Base-by-base conservation (phyloP, 2,113 vertebrate genomes). In the Prionailurus bengalensis region DNA sequence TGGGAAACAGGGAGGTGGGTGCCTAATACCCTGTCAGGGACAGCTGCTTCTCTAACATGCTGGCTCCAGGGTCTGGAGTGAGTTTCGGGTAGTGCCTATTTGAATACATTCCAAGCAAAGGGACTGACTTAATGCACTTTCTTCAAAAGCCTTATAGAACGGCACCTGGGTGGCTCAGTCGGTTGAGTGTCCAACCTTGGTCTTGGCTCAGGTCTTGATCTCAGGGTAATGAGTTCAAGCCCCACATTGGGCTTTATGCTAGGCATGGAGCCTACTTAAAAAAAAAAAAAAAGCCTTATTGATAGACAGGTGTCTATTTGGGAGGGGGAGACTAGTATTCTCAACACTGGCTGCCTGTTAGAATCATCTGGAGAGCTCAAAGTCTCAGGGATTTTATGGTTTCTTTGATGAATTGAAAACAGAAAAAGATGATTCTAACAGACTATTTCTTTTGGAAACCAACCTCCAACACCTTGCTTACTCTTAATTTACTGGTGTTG, bases 391-490 rank as follows among this genome's bases (percentile, higher is more conserved):
- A 48, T 85, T 84, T 39, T 79, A 80, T 51, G 71, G 33, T 53
- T 81, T 55, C 33, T 51, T 71, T 27, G 87, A 42, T 79, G 33
- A 95, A 74, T 0, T 45, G 14, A 63, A 80, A 88, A 66, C 74
- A 92, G 78, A 42, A 87, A 78, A 87, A 2, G 23, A 19, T 80
- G 33, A 94, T 92, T 88, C 51, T 76, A 65, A 63, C 29, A 94
- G 81, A 58, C 8, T 65, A 9, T 93, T 68, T 84, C 61, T 95
- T 89, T 90, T 74, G 78, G 74, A 94, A 66, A 78, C 85, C 61
- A 90, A 65, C 2, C 7, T 71, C n/a, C 31, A 86, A 58, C 25
- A 13, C 2, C 5, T 71, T 33, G 36, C 4, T 89, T 96, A 68
- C 31, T 17, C 33, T 89, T 94, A 51, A 87, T 66, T 65, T 76